phyloP scores from a whole-genome alignment of 2,797 vertebrate species.

The Melanotaenia nigrans region DNA sequence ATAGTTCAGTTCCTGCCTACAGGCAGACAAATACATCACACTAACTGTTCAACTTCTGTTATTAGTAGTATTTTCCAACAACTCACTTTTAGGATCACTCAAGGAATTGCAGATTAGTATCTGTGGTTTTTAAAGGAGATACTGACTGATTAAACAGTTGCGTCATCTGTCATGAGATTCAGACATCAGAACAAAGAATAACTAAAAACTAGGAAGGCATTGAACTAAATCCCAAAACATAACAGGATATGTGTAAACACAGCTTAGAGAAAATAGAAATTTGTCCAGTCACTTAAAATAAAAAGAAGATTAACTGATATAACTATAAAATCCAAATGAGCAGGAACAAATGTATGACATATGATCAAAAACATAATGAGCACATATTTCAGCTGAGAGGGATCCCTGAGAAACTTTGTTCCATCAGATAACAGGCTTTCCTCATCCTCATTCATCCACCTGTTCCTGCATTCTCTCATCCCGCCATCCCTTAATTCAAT shows the following conservation, averaged over 20 bases:
- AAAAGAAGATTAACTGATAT: background rate
- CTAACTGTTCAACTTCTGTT: background rate
- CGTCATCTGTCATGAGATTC: constrained; percentile 1
- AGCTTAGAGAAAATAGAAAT: too few species aligned
- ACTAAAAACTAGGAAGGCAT: background rate
- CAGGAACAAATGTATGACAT: background rate
- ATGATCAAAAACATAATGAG: background rate
- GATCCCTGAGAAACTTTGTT: background rate
- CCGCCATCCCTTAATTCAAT: background rate
- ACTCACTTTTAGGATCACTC: background rate
- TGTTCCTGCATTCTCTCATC: background rate
- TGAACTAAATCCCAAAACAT: background rate
- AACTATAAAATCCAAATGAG: too few species aligned
- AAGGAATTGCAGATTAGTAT: background rate
- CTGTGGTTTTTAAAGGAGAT: background rate
- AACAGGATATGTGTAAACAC: too few species aligned
- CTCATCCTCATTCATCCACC: background rate
- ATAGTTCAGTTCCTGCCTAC: background rate
- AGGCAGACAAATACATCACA: background rate
- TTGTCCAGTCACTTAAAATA: background rate
- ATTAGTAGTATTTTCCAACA: background rate
- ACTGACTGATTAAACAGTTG: background rate
- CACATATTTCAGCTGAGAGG: background rate
- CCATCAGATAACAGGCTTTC: background rate
- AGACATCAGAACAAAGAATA: background rate